Evolutionary conservation across 2,888 invertebrate species (phyloP).

Genomic region (Mayetiola destructor): DNA sequence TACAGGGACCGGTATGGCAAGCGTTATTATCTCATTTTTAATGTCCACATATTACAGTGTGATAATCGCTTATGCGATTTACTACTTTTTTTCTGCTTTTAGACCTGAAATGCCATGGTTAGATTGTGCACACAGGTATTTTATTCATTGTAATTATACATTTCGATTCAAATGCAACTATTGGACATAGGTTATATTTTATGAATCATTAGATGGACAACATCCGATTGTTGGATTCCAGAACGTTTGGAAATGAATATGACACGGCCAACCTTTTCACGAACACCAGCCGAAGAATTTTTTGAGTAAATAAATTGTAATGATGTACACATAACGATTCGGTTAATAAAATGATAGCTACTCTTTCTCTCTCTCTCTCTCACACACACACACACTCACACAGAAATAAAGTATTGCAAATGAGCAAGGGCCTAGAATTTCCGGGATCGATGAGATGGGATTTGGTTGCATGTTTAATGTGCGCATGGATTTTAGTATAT

Average conservation of each 20-base stretch:
- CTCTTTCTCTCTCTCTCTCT: no score
- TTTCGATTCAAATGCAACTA: not conserved
- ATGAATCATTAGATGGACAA: constrained; percentile 46
- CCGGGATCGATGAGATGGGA: constrained; percentile 77
- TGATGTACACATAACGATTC: not conserved
- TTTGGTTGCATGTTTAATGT: constrained; percentile 71
- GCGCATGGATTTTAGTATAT: constrained; percentile 89
- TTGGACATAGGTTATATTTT: not conserved
- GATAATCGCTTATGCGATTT: constrained; percentile 86
- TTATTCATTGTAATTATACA: no score
- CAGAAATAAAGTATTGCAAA: constrained; percentile 75
- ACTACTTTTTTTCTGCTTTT: constrained; percentile 84
- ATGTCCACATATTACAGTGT: constrained; percentile 94
- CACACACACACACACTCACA: no score
- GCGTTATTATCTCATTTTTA: constrained; percentile 85
- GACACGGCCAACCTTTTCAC: constrained; percentile 54
- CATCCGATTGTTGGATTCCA: constrained; percentile 67
- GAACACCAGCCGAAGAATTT: constrained; percentile 82
- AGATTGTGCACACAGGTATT: constrained; percentile 62
- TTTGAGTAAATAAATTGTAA: constrained; percentile 55
- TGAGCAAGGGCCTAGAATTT: constrained; percentile 68
- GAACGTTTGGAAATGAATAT: constrained; percentile 41
- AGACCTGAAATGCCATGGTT: constrained; percentile 81
- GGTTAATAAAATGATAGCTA: not conserved
- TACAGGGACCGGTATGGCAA: constrained; percentile 83